phyloP scores from a whole-genome alignment of 37 sponge, comb jelly and placozoan genomes.

The Ianthella basta region DNA sequence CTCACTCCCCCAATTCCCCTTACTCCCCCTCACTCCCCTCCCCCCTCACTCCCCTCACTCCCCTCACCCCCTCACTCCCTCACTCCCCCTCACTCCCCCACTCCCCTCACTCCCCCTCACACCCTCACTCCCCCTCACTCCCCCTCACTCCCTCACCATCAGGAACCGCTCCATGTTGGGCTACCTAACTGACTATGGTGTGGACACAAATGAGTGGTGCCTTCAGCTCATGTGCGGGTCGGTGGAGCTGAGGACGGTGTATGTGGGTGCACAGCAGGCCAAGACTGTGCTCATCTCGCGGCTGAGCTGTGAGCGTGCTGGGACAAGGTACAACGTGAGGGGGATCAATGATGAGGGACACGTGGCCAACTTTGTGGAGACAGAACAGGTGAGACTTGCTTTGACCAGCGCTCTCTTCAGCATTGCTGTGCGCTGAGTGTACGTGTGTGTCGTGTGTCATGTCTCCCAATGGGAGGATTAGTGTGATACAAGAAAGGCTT shows the following conservation, averaged over 20 bases:
- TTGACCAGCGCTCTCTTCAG: neutral
- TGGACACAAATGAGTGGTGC: slow-evolving; percentile 71
- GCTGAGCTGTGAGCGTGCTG: slow-evolving; percentile 94
- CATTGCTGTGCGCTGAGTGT: neutral
- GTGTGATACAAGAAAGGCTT: neutral
- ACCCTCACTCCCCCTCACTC: too few species aligned
- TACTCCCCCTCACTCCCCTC: too few species aligned
- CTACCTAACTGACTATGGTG: slow-evolving; percentile 76
- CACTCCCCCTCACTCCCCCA: neutral
- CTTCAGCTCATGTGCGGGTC: slow-evolving; percentile 86
- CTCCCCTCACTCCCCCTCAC: neutral
- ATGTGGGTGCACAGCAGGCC: slow-evolving; percentile 82
- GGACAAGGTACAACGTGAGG: slow-evolving; percentile 88
- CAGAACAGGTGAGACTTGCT: slow-evolving; percentile 73
- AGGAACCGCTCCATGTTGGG: slow-evolving; percentile 83
- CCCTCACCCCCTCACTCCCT: neutral
- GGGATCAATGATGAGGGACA: slow-evolving; percentile 94
- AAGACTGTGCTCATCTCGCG: slow-evolving; percentile 80
- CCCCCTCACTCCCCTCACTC: too few species aligned
- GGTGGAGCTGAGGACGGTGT: slow-evolving; percentile 87
- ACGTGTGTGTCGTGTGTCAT: neutral
- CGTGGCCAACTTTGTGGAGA: slow-evolving; percentile 98
- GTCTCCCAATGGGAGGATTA: neutral
- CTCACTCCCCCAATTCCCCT: too few species aligned
- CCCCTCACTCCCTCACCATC: neutral